Base-by-base conservation (phyloP, 2,797 vertebrate genomes). In the Champsocephalus gunnari region DNA sequence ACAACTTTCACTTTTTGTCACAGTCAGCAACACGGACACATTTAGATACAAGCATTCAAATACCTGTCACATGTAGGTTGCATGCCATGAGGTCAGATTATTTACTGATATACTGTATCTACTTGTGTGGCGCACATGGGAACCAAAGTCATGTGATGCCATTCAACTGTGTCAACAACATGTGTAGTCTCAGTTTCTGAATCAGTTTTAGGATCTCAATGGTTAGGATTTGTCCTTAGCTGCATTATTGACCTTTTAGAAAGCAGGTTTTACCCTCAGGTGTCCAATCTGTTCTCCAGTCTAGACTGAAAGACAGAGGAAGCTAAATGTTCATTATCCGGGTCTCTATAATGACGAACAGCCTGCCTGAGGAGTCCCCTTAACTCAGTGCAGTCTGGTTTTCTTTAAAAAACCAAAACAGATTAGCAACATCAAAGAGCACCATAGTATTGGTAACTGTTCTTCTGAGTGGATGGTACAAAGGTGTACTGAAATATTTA, bases 31-130 rank as follows among this genome's bases (percentile, higher is more conserved):
- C 56, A 0, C 5, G 6, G 65, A 68, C 63, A 74, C 10, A 74
- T 79, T 81, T 71, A 71, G 82, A 76, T 28, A 5, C n/a, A 21
- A 55, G 45, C 21, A 43, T 54, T 62, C n/a, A 72, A 38, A 51
- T 71, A 14, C 41, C 75, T 0, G 63, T 72, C 71, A 41, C 75
- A 70, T 77, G 72, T 59, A 66, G 45, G 61, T 51, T 64, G 65
- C 67, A 72, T 79, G 41, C 43, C 76, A 48, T 8, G 24, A 56
- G 70, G 56, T 47, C 44, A 59, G 56, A 57, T 73, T 65, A 45
- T 69, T 32, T 68, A 47, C 62, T 38, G 45, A 74, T 63, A 9
- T 49, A 50, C 43, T 3, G 9, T 43, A 41, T 19, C 14, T 45
- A 11, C 19, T 24, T 48, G 12, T 9, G 34, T 53, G 32, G 14